A percentile compares a stretch with the other conserved stretches of the same genome.
These are phyloP conservation scores for Misgurnus anguillicaudatus DNA, from an alignment of 2,113 vertebrate genomes.

Conservation along the genomic window DNA sequence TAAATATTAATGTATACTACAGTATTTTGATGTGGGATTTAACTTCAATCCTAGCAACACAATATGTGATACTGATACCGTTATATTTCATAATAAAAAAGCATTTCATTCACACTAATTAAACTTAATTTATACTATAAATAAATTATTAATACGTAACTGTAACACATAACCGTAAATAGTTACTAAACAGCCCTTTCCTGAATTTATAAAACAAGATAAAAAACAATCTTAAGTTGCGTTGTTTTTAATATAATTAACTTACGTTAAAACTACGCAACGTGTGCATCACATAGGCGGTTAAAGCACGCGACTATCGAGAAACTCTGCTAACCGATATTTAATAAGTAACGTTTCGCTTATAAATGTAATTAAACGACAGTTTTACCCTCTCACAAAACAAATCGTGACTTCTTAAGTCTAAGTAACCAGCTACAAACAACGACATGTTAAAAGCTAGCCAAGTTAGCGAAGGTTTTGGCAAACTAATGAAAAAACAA, in stretches of 20 bases:
- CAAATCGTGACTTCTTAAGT: background rate
- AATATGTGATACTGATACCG: background rate
- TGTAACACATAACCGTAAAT: too few species aligned
- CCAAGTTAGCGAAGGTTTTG: constrained; percentile 28
- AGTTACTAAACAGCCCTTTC: too few species aligned
- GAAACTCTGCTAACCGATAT: background rate
- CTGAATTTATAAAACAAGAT: too few species aligned
- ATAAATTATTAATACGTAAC: too few species aligned
- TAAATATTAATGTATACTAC: too few species aligned
- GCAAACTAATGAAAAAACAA: background rate
- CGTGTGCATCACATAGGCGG: background rate
- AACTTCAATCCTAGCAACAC: background rate
- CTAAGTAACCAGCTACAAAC: constrained; percentile 1
- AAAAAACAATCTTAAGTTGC: too few species aligned
- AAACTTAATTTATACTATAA: too few species aligned
- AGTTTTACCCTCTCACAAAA: background rate
- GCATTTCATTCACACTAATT: too few species aligned
- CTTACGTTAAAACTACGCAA: too few species aligned
- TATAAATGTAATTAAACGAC: background rate
- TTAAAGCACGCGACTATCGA: background rate
- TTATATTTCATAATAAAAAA: background rate
- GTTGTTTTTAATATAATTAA: background rate
- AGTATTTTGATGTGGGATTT: too few species aligned
- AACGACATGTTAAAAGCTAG: background rate
- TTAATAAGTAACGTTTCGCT: background rate